These are phyloP conservation scores for Dasypus novemcinctus DNA, from an alignment of 2,113 vertebrate genomes.

Conservation along the genomic window DNA sequence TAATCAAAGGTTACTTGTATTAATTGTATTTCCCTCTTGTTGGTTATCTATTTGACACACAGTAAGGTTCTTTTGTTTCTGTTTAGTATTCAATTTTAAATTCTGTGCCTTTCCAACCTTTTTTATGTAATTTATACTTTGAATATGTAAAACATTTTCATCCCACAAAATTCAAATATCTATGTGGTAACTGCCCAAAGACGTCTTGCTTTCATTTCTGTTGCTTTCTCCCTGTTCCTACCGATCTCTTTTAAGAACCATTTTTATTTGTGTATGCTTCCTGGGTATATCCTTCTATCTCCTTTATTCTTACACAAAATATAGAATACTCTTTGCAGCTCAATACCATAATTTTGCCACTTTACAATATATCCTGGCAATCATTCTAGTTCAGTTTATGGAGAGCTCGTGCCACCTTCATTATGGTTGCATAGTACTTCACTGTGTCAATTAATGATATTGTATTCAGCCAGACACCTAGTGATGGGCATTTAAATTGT, in stretches of 20 bases:
- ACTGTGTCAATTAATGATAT: neutral
- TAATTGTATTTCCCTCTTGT: neutral
- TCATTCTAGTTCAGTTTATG: neutral
- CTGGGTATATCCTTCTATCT: neutral
- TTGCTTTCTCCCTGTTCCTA: neutral
- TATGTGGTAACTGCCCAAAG: neutral
- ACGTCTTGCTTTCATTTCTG: rapidly evolving
- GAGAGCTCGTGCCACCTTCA: neutral
- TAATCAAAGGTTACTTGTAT: neutral
- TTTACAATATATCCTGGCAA: neutral
- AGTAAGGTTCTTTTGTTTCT: neutral
- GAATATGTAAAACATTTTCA: neutral
- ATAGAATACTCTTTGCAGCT: neutral
- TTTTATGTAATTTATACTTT: neutral
- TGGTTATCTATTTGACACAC: neutral
- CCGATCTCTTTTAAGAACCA: neutral
- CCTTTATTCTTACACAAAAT: neutral
- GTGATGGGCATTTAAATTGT: neutral
- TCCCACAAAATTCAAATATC: neutral
- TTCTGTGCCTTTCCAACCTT: neutral
- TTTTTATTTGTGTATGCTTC: neutral
- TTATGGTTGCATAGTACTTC: neutral
- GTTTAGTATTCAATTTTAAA: neutral
- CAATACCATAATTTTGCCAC: neutral
- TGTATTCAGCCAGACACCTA: neutral